Evolutionary conservation across 2,797 vertebrate genomes (phyloP), one percentile per base, ranked within the genome.

Genomic region (Lacerta agilis): DNA sequence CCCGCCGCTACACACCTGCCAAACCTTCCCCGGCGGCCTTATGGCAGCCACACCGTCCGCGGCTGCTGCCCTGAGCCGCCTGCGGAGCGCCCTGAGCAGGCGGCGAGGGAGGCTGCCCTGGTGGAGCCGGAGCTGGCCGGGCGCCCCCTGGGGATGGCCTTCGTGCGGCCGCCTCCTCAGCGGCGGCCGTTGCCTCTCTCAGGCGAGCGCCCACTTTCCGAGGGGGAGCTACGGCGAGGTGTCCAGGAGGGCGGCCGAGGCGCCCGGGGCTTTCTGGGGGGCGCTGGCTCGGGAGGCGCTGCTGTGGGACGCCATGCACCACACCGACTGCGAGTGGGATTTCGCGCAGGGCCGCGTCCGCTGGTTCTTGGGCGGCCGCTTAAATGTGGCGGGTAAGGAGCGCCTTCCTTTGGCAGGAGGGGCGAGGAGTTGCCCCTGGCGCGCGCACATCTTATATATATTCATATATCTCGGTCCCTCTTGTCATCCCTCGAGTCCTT

Each of bases 301-400:
- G 17, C 95, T 94, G 73, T 99, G 99, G 98, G 98, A 97, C 92
- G 95, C 92, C 49, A 96, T 96, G 1, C 98, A 98, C 94, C 95
- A 96, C 87, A 96, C 95, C 0, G 98, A 98, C 25, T 97, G 95
- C 87, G 96, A 97, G 94, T 97, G 97, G 75, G 97, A 98, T 89
- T 93, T 97, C 5, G 90, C 75, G 80, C 94, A 84, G 29, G 97
- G 98, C 25, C 95, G 91, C 80, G 96, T 98, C 43, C 95, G 92
- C 83, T 99, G 98, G 98, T 99, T 99, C 93, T 96, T 97, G 82
- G 98, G 98, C 71, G 99, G 98, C 73, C 96, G 97, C 87, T 95
- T 99, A 4, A 99, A 99, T 72, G 98, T 99, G 55, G 98, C 98
- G 2, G 98, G 98, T 99, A 96, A 98, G 97, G 91, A 82, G 77